Base-by-base conservation (phyloP, 2,113 vertebrate species). In the Cavia aperea region DNA sequence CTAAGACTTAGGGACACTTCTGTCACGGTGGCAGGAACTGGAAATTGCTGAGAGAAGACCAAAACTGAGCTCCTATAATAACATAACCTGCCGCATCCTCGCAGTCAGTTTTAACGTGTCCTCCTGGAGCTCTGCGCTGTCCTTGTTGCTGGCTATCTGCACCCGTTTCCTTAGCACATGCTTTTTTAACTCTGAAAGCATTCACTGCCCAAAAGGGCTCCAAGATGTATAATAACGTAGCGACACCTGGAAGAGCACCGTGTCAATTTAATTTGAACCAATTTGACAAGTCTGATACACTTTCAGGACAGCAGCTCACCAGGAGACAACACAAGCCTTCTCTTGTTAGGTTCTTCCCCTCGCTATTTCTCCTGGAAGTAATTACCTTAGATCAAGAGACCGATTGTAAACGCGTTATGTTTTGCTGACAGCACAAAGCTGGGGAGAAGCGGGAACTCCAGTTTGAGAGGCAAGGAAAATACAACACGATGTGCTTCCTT, bases 361-460 rank as follows among this genome's bases (percentile, higher is more conserved):
- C 43, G 92, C 95, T 96, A 70, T 97, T 97, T 96, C 96, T 97
- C 96, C 94, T 96, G 94, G 95, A 96, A 96, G 97, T 97, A 98
- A 98, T 97, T 98, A 97, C 96, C 97, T 96, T 96, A 97, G 97
- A 98, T 97, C 97, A 96, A 96, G 96, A 98, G 96, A 96, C 97
- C 78, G 66, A 96, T 97, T 95, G 97, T 97, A 98, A 98, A 97
- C 84, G 91, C 0, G 36, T 97, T 98, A 97, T 39, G 62, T 97
- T 98, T 97, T 98, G 98, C 97, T 98, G 97, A 98, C 97, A 97
- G 78, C 89, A 96, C 97, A 98, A 96, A 97, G 93, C 96, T 95
- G 90, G 83, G 81, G 81, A 96, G 95, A 95, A 0, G 2, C 83
- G 96, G 96, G 94, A 97, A 93, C 96, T 96, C 95, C 93, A 87